These are phyloP conservation scores for Pagrus major DNA, from an alignment of 2,113 vertebrate species.

Conservation along the genomic window DNA sequence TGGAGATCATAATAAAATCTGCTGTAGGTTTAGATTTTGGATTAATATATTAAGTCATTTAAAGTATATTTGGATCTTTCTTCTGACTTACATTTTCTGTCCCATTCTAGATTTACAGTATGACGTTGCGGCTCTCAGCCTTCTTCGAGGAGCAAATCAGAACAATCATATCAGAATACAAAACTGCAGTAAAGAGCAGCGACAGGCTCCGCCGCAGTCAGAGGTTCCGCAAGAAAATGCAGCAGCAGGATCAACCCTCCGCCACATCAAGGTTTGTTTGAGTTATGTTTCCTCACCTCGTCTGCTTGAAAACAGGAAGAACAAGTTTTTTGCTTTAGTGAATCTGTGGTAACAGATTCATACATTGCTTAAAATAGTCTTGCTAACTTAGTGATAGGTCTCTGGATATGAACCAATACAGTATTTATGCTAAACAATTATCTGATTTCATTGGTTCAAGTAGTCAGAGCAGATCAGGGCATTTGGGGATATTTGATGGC, in stretches of 20 bases:
- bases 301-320: not conserved
- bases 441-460: not conserved
- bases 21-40: not conserved
- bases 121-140: constrained; percentile 95
- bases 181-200: constrained; percentile 91
- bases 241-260: constrained; percentile 79
- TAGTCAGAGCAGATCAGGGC: not conserved
- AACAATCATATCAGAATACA: constrained; percentile 92
- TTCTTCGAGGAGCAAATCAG: constrained; percentile 95
- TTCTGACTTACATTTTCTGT: not conserved
- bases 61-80: not conserved
- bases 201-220: constrained; percentile 90
- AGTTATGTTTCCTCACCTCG: not conserved
- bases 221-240: constrained; percentile 87
- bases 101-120: constrained; percentile 93
- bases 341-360: not conserved
- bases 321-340: not conserved
- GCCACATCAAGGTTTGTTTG: constrained; percentile 78
- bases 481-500: not conserved
- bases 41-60: not conserved
- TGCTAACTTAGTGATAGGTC: no score
- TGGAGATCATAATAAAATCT: not conserved
- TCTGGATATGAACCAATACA: no score
- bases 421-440: not conserved
- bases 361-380: not conserved